A percentile compares a stretch with the other conserved stretches of the same genome.
These are phyloP conservation scores for Drosophila colorata DNA, from an alignment of 2,888 invertebrate species.

Conservation along the genomic window DNA sequence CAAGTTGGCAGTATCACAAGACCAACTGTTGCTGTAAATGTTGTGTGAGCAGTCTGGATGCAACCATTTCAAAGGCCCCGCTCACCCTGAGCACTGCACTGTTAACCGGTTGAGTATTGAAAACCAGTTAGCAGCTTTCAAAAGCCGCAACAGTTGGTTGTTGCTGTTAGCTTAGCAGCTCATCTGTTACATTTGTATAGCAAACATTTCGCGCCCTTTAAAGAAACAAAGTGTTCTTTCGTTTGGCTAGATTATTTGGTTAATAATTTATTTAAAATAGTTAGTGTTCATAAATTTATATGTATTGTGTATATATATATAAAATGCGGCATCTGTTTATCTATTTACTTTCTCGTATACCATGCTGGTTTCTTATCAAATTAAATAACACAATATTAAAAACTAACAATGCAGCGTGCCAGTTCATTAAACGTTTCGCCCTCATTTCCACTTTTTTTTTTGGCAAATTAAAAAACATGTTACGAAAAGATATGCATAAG, in stretches of 20 bases:
- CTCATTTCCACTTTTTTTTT: constrained; percentile 35
- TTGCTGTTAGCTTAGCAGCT: constrained; percentile 3
- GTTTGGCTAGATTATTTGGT: constrained; percentile 79
- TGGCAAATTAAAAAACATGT: constrained; percentile 64
- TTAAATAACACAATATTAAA: constrained; percentile 76
- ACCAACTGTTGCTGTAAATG: constrained; percentile 33
- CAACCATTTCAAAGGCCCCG: too few species aligned
- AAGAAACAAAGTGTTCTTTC: constrained; percentile 19
- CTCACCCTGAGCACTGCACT: too few species aligned
- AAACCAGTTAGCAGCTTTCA: not conserved
- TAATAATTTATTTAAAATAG: constrained; percentile 78
- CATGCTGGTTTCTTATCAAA: constrained; percentile 68
- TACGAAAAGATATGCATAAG: constrained; percentile 75
- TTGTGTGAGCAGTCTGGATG: not conserved
- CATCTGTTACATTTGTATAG: not conserved
- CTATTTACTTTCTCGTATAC: constrained; percentile 59
- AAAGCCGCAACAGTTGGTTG: not conserved
- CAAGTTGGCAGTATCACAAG: constrained; percentile 23
- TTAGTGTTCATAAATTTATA: constrained; percentile 53
- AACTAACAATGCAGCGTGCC: constrained; percentile 76
- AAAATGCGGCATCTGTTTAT: constrained; percentile 62
- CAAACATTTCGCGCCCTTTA: not conserved
- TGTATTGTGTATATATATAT: constrained; percentile 52
- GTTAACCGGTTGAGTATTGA: too few species aligned
- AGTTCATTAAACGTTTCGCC: constrained; percentile 39